These are phyloP conservation scores for Misgurnus mizolepis DNA, from an alignment of 2,113 vertebrate species.

Conservation along the genomic window DNA sequence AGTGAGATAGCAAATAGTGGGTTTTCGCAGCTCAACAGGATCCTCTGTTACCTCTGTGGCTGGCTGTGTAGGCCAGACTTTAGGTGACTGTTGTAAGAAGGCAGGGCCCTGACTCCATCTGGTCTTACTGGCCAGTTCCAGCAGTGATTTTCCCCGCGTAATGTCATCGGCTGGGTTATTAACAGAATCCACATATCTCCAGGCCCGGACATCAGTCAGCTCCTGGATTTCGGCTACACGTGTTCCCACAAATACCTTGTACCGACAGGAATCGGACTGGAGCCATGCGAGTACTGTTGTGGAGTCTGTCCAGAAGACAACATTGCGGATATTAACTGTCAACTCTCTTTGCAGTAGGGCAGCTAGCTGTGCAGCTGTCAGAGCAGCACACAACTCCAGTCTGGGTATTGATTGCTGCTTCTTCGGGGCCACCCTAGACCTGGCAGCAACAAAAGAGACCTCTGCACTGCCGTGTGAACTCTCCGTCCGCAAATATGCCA, in stretches of 20 bases:
- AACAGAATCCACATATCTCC: conserved; percentile 12
- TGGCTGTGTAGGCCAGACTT: not conserved
- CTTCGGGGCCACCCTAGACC: conserved; percentile 4
- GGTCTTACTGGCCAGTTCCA: not conserved
- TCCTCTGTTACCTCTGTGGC: not conserved
- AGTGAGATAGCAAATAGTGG: not conserved
- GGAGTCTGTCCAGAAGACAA: conserved; percentile 20
- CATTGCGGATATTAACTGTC: not conserved
- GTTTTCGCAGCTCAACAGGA: not conserved
- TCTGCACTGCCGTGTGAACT: not conserved
- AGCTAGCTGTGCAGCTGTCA: conserved; percentile 23
- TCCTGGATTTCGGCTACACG: conserved; percentile 9
- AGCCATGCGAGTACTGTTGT: conserved; percentile 2
- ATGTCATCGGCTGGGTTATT: conserved; percentile 24
- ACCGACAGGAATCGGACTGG: no score
- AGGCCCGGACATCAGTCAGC: not conserved
- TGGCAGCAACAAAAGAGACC: not conserved
- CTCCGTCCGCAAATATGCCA: not conserved
- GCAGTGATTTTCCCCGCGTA: conserved; percentile 7
- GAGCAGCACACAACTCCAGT: conserved; percentile 13
- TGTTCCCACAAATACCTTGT: no score
- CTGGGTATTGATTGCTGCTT: conserved; percentile 12
- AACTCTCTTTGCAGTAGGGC: not conserved
- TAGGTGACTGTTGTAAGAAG: not conserved
- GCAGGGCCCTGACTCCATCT: not conserved